Evolutionary conservation across 2,888 invertebrate genomes (phyloP).

Genomic region (Tribolium freemani): DNA sequence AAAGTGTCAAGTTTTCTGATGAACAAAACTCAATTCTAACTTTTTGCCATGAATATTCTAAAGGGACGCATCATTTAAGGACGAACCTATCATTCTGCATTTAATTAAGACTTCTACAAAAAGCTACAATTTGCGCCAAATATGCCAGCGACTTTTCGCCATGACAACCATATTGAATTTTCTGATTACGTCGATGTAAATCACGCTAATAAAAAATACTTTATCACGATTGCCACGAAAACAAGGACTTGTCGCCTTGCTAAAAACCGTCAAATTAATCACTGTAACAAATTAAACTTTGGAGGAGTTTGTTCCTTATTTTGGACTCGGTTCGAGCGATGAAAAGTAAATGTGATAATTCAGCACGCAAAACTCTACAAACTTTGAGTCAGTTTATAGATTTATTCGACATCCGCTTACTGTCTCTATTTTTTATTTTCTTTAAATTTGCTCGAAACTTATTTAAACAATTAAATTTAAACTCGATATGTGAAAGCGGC

Average conservation of each 20-base stretch:
- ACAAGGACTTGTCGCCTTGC: constrained; percentile 29
- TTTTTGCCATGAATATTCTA: constrained; percentile 46
- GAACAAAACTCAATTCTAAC: constrained; percentile 47
- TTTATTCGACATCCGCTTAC: constrained; percentile 14
- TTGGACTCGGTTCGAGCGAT: constrained; percentile 24
- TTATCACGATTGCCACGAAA: constrained; percentile 31
- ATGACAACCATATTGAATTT: constrained; percentile 17
- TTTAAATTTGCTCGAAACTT: not conserved
- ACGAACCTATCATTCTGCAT: constrained; percentile 37
- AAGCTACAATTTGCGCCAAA: constrained; percentile 1
- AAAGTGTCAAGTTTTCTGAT: constrained; percentile 46
- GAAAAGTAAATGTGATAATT: constrained; percentile 37
- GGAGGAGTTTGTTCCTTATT: constrained; percentile 31
- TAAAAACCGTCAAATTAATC: constrained; percentile 39
- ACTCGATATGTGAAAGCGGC: not conserved
- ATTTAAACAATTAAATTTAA: not conserved
- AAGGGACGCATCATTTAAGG: constrained; percentile 36
- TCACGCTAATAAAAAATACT: constrained; percentile 32
- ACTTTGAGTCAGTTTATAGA: constrained; percentile 15
- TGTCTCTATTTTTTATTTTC: constrained; percentile 9
- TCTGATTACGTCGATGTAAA: constrained; percentile 18
- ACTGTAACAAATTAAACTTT: constrained; percentile 34
- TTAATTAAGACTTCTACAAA: constrained; percentile 38
- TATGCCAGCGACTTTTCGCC: not conserved
- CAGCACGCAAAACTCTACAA: constrained; percentile 23